Evolutionary conservation across 2,797 vertebrate species (phyloP), one percentile per base, ranked within the genome.

Genomic region (Sandelia bainsii): DNA sequence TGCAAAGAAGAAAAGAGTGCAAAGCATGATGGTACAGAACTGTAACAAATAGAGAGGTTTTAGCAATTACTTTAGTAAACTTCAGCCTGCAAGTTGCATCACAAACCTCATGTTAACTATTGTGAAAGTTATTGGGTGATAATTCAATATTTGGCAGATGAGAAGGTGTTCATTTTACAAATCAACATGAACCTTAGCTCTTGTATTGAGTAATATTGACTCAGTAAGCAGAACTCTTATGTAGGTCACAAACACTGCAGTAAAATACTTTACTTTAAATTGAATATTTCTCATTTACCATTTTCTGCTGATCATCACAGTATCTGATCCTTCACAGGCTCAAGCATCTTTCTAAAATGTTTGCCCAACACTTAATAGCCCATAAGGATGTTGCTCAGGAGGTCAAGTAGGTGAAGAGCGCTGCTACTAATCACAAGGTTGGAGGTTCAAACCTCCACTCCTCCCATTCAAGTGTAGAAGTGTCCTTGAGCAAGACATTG

Each of bases 171-270:
- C 13, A 44, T 65, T 80, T 66, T 72, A 50, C 17, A 74, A 62
- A 82, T 77, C 50, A 68, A 27, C 44, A 73, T 69, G 76, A 86
- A 85, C 89, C 79, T 91, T 76, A 65, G 63, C 72, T 80, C 67
- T 68, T 54, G 58, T 23, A 56, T 92, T 92, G 74, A 17, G 87
- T 67, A 91, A 93, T 90, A 49, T 72, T 90, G 81, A 88, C 80
- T 83, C 37, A 54, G 80, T 72, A 83, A 86, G 89, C 79, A 89
- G 0, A 0, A 27, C 39, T 37, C 8, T 29, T 13, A 56, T 23
- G 50, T 64, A 50, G 19, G 54, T 62, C 50, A 54, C 12, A 20
- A 48, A 56, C 20, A 23, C 49, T 34, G 58, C 61, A 73, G 45
- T 64, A 11, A 66, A 68, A 64, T 32, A 23, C 5, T 27, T 19